A percentile compares a stretch with the other conserved stretches of the same genome.
phyloP scores from a whole-genome alignment of 2,113 vertebrate species.

The Oryzias curvinotus region DNA sequence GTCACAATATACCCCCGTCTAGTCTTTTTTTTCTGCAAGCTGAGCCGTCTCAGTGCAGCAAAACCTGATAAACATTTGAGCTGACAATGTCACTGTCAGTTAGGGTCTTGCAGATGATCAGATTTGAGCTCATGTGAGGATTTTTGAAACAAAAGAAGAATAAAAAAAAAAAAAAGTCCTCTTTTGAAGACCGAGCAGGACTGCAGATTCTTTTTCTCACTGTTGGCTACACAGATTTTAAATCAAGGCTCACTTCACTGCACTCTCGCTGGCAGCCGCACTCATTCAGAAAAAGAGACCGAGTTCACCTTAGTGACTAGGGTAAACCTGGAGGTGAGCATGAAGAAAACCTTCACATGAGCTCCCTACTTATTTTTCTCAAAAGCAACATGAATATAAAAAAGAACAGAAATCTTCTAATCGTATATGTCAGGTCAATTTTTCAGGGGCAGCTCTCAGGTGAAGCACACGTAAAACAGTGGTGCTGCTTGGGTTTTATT shows the following conservation, averaged over 20 bases:
- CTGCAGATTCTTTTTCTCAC: constrained; percentile 36
- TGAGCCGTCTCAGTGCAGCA: constrained; percentile 10
- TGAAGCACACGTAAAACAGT: constrained; percentile 64
- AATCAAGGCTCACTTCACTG: constrained; percentile 23
- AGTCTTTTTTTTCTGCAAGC: constrained; percentile 1
- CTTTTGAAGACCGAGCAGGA: constrained; percentile 13
- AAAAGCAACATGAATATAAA: constrained; percentile 18
- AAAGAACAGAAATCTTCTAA: neutral
- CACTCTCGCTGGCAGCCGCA: constrained; percentile 8
- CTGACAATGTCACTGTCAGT: constrained; percentile 22
- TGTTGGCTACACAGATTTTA: constrained; percentile 3
- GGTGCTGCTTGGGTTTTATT: constrained; percentile 30
- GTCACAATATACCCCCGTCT: neutral
- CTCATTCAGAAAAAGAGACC: constrained; percentile 42
- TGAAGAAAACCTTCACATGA: neutral
- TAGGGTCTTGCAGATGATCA: constrained; percentile 26
- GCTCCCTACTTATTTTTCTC: neutral
- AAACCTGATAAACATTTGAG: constrained; percentile 26
- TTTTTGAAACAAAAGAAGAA: constrained; percentile 9
- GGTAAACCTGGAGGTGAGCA: neutral
- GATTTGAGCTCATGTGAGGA: neutral
- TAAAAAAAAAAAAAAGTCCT: constrained; percentile 4
- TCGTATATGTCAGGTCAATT: constrained; percentile 12
- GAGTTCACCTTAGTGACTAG: neutral
- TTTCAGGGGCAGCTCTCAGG: constrained; percentile 16